Percentiles rank a stretch among this genome's conserved stretches.
Conservation (phyloP, 2,797 vertebrate genomes). For the Fistularia tabacaria region DNA sequence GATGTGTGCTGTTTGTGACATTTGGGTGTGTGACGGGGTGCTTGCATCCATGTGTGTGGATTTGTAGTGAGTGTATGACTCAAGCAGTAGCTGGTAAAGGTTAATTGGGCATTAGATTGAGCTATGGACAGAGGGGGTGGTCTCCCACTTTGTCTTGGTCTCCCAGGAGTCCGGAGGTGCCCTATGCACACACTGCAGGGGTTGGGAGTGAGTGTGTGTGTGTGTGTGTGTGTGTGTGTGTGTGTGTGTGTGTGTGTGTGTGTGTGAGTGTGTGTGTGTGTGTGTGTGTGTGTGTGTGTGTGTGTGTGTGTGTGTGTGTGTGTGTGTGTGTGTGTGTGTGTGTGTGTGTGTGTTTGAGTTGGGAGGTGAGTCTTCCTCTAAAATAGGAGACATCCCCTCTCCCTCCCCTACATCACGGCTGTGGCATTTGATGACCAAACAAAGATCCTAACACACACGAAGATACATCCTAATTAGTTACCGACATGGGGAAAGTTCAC, state of each 20-base stretch:
- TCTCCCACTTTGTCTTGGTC: slow-evolving; percentile 49
- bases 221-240: no score
- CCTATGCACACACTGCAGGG: slow-evolving; percentile 63
- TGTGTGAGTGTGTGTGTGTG: slow-evolving; percentile 1
- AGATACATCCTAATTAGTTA: slow-evolving; percentile 54
- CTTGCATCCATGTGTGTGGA: slow-evolving; percentile 15
- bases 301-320: slow-evolving; percentile 4
- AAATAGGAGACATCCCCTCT: slow-evolving; percentile 41
- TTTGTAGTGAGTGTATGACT: slow-evolving; percentile 27
- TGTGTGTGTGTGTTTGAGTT: slow-evolving; percentile 15
- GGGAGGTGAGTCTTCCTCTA: slow-evolving; percentile 29
- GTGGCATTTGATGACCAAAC: slow-evolving; percentile 61
- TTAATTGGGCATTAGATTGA: slow-evolving; percentile 80
- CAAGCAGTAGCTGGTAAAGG: slow-evolving; percentile 68
- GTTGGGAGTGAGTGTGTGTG: slow-evolving; percentile 19
- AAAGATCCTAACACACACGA: slow-evolving; percentile 20
- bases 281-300: slow-evolving; percentile 3
- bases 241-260: slow-evolving; percentile 12
- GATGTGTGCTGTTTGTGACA: slow-evolving; percentile 20
- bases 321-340: background rate
- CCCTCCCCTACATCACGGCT: slow-evolving; percentile 8
- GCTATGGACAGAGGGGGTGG: slow-evolving; percentile 58
- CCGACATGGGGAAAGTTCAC: slow-evolving; percentile 29
- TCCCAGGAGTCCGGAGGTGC: slow-evolving; percentile 67
- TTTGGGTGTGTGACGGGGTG: slow-evolving; percentile 21